Evolutionary conservation across 2,888 invertebrate species (phyloP).

Genomic region (Alitta virens): DNA sequence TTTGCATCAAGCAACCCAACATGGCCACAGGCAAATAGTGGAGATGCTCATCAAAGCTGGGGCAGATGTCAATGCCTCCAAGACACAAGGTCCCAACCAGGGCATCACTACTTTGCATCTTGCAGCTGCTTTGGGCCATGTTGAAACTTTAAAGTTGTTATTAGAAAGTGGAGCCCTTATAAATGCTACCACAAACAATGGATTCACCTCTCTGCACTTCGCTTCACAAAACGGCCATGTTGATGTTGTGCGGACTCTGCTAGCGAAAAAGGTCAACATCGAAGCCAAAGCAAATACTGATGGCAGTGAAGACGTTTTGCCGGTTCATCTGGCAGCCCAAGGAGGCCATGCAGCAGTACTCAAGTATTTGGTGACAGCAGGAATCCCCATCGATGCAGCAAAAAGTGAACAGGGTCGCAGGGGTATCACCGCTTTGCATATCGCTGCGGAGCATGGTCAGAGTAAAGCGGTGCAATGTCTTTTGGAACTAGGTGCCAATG

Average conservation of each 20-base stretch:
- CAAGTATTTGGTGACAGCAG: constrained; percentile 26
- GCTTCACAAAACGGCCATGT: constrained; percentile 27
- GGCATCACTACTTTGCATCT: constrained; percentile 28
- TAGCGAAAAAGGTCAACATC: constrained; percentile 22
- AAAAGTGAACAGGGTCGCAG: constrained; percentile 18
- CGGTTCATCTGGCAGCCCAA: constrained; percentile 29
- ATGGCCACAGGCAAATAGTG: constrained; percentile 25
- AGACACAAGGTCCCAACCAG: constrained; percentile 18
- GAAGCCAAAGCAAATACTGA: constrained; percentile 16
- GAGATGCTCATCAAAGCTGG: constrained; percentile 22
- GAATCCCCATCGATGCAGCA: constrained; percentile 22
- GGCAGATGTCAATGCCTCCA: constrained; percentile 21
- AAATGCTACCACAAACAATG: constrained; percentile 22
- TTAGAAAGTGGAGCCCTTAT: constrained; percentile 22
- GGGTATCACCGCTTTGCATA: constrained; percentile 29
- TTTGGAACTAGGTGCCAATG: constrained; percentile 33
- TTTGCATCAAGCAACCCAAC: constrained; percentile 29
- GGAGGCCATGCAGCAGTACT: constrained; percentile 27
- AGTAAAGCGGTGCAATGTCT: constrained; percentile 31
- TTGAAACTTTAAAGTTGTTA: constrained; percentile 20
- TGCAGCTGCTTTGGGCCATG: constrained; percentile 26
- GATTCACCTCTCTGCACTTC: constrained; percentile 30
- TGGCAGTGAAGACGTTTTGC: constrained; percentile 20
- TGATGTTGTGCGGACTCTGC: constrained; percentile 24
- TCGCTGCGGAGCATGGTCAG: constrained; percentile 32